These are phyloP conservation scores for Lerema accius DNA, from an alignment of 1,140 invertebrate genomes.

Conservation along the genomic window DNA sequence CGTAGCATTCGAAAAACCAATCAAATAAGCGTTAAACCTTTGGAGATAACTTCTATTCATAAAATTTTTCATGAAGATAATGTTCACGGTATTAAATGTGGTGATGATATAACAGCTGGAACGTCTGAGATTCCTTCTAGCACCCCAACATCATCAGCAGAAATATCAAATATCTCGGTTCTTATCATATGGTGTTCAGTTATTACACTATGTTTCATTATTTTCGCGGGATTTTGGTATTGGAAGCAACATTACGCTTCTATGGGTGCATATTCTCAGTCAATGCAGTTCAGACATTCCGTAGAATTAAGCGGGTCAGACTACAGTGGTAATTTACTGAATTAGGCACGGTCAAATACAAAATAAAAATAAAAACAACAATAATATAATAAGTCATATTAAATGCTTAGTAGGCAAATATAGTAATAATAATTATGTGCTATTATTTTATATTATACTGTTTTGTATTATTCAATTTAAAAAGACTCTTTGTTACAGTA, in stretches of 20 bases:
- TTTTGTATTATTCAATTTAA: no score
- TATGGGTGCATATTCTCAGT: slow-evolving; percentile 23
- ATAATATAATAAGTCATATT: no score
- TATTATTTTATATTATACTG: no score
- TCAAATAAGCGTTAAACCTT: slow-evolving; percentile 35
- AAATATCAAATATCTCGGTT: slow-evolving; percentile 9
- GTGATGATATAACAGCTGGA: slow-evolving; percentile 38
- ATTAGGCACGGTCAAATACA: no score
- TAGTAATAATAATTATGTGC: no score
- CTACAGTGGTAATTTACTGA: slow-evolving; percentile 48
- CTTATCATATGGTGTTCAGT: slow-evolving; percentile 40
- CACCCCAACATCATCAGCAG: background rate
- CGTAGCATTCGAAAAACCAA: slow-evolving; percentile 48
- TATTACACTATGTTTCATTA: slow-evolving; percentile 38
- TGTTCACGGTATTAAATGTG: slow-evolving; percentile 69
- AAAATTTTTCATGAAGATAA: slow-evolving; percentile 73
- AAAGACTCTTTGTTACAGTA: no score
- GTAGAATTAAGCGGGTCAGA: slow-evolving; percentile 44
- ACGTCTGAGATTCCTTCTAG: slow-evolving; percentile 8
- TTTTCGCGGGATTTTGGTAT: slow-evolving; percentile 27
- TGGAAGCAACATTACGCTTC: slow-evolving; percentile 31
- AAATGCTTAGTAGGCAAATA: no score
- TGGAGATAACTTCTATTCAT: slow-evolving; percentile 63
- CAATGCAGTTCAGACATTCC: slow-evolving; percentile 46
- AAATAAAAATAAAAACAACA: no score